Conservation (phyloP, 1,140 invertebrate species). For the Ericerus pela region DNA sequence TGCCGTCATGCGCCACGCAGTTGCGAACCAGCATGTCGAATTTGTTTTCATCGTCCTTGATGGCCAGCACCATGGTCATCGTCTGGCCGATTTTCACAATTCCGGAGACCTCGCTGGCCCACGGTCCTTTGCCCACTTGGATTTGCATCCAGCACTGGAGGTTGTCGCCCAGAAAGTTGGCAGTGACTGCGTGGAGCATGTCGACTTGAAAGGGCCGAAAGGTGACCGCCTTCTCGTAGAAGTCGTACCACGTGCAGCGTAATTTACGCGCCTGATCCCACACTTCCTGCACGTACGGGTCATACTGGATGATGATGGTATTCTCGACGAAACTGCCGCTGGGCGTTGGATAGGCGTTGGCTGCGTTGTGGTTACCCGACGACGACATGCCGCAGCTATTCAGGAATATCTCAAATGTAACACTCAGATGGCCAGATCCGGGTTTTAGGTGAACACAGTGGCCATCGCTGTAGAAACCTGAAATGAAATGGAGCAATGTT, state of each 20-base stretch:
- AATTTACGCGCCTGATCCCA: slow-evolving; percentile 55
- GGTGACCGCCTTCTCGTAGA: slow-evolving; percentile 85
- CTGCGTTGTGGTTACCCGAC: slow-evolving; percentile 68
- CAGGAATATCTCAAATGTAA: slow-evolving; percentile 81
- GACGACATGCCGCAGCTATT: slow-evolving; percentile 83
- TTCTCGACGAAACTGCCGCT: slow-evolving; percentile 87
- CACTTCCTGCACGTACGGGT: slow-evolving; percentile 81
- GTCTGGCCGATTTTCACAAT: slow-evolving; percentile 92
- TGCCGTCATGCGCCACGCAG: slow-evolving; percentile 86
- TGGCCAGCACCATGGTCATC: slow-evolving; percentile 89
- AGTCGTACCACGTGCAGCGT: slow-evolving; percentile 86
- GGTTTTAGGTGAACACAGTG: slow-evolving; percentile 83
- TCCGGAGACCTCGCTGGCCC: slow-evolving; percentile 85
- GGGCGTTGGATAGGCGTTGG: slow-evolving; percentile 51
- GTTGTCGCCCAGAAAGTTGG: slow-evolving; percentile 88
- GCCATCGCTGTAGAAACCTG: slow-evolving; percentile 66
- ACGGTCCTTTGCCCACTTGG: slow-evolving; percentile 84
- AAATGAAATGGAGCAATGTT: too few relatives aligned
- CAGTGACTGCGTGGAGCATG: slow-evolving; percentile 82
- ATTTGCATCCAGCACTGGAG: slow-evolving; percentile 94
- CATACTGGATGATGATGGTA: slow-evolving; percentile 88
- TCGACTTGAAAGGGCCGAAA: slow-evolving; percentile 88
- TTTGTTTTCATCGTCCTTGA: slow-evolving; percentile 89
- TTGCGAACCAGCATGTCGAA: slow-evolving; percentile 89
- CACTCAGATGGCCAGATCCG: slow-evolving; percentile 71